Evolutionary conservation across 2,113 vertebrate species (phyloP), one percentile per base, ranked within the genome.

Genomic region (Pachycephala philippinensis): DNA sequence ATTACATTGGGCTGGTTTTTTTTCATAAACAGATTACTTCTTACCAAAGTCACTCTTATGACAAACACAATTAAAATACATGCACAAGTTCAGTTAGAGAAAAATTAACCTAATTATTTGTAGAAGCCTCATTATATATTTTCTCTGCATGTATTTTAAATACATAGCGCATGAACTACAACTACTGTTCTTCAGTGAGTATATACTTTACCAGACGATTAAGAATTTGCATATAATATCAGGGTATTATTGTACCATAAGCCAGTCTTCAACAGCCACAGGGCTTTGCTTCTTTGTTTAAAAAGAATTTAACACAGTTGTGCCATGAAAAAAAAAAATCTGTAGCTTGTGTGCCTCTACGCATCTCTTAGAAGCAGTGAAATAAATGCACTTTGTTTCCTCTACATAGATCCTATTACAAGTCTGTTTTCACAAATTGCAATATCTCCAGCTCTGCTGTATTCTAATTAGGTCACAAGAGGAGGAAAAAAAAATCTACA

Each of bases 401-500:
- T 65, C 3, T 54, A 12, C 75, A 53, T 2, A 33, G 45, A 50
- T 69, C 28, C 10, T 77, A 23, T 70, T 80, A 47, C 12, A 93
- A 45, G n/a, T 77, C 81, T 27, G 18, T 89, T 86, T 95, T 90
- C 50, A 50, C 7, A 82, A 76, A 49, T 15, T 42, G 65, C 13
- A 84, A 8, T 18, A 40, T 60, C 79, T 84, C 72, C 40, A 52
- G 31, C 6, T 83, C 42, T 65, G 68, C 77, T 33, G 15, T 84
- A 56, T 90, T 89, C 89, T 91, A 93, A 95, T 93, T 93, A 85
- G 44, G n/a, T 66, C 74, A 95, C 49, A 95, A 93, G 92, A 78
- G 12, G 23, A n/a, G 49, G 49, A 9, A 52, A 71, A 61, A 68
- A 17, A 15, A 9, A 47, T 15, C 27, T 76, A 69, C 22, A 89